A percentile compares a stretch with the other conserved stretches of the same genome.
phyloP scores from a whole-genome alignment of 2,888 invertebrate genomes.

The Ennomos fuscantarius region DNA sequence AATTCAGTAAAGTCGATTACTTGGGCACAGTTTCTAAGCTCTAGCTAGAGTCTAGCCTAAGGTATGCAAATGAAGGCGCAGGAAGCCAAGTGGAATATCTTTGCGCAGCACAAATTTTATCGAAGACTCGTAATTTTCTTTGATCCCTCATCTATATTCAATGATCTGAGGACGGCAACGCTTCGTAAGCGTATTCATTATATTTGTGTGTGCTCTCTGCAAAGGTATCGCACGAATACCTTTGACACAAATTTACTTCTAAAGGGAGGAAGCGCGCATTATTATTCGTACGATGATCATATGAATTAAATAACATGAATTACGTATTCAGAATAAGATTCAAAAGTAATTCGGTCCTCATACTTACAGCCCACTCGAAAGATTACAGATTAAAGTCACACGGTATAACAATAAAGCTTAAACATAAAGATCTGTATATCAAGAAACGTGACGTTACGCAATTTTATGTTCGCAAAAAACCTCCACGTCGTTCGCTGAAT shows the following conservation, averaged over 20 bases:
- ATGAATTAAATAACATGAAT: constrained; percentile 30
- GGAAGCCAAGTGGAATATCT: constrained; percentile 65
- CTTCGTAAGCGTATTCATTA: constrained; percentile 81
- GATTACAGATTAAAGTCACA: constrained; percentile 34
- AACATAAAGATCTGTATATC: constrained; percentile 70
- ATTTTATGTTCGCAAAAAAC: constrained; percentile 75
- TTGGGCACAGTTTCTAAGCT: constrained; percentile 23
- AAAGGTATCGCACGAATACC: constrained; percentile 43
- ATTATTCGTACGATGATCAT: constrained; percentile 34
- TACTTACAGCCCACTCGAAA: constrained; percentile 31
- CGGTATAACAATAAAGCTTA: constrained; percentile 57
- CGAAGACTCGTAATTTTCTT: constrained; percentile 78
- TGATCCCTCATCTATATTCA: constrained; percentile 84
- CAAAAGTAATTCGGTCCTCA: constrained; percentile 23
- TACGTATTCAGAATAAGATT: constrained; percentile 27
- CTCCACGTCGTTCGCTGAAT: constrained; percentile 69
- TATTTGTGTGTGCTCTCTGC: constrained; percentile 66
- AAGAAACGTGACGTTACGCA: constrained; percentile 71
- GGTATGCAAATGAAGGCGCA: constrained; percentile 66
- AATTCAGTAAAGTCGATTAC: constrained; percentile 7
- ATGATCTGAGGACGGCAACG: constrained; percentile 78
- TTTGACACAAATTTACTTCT: constrained; percentile 43
- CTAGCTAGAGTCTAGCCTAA: constrained; percentile 38
- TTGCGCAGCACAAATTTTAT: constrained; percentile 77
- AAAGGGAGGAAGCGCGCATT: constrained; percentile 24